Conservation (phyloP, 2,113 vertebrate species). For the Circaetus gallicus region DNA sequence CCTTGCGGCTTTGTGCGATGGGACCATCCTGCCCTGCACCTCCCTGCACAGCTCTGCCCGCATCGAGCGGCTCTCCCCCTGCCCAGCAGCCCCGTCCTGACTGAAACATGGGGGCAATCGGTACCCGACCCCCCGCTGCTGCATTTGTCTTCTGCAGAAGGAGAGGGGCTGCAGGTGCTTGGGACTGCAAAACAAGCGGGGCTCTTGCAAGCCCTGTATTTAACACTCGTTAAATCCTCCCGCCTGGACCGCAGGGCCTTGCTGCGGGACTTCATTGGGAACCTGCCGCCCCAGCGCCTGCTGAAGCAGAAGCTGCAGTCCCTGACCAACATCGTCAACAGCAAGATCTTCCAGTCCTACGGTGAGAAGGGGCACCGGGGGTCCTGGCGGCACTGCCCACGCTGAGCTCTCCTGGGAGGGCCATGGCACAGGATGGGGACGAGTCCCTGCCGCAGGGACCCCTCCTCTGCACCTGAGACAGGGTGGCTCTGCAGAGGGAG, state of each 20-base stretch:
- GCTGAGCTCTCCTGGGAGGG: neutral
- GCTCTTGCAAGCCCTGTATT: rapidly evolving
- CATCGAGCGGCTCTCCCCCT: rapidly evolving
- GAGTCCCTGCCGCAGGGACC: rapidly evolving
- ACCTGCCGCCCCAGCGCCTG: slow-evolving; percentile 46
- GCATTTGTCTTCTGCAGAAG: neutral
- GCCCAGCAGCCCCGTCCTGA: neutral
- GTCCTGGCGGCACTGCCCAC: rapidly evolving
- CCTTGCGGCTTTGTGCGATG: neutral
- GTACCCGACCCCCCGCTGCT: rapidly evolving
- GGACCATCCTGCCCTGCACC: neutral
- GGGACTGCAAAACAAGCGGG: neutral
- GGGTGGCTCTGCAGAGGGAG: no score
- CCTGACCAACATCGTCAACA: slow-evolving; percentile 34
- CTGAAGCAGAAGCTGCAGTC: slow-evolving; percentile 65
- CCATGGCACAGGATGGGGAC: rapidly evolving
- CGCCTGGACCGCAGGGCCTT: neutral
- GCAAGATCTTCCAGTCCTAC: neutral
- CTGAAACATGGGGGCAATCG: rapidly evolving
- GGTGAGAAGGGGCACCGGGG: neutral
- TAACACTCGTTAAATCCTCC: rapidly evolving
- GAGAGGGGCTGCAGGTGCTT: neutral
- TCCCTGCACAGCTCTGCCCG: neutral
- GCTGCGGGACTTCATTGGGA: slow-evolving; percentile 50
- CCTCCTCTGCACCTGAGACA: neutral